Conservation (phyloP, 2,797 vertebrate genomes). For the Sebastes umbrosus region DNA sequence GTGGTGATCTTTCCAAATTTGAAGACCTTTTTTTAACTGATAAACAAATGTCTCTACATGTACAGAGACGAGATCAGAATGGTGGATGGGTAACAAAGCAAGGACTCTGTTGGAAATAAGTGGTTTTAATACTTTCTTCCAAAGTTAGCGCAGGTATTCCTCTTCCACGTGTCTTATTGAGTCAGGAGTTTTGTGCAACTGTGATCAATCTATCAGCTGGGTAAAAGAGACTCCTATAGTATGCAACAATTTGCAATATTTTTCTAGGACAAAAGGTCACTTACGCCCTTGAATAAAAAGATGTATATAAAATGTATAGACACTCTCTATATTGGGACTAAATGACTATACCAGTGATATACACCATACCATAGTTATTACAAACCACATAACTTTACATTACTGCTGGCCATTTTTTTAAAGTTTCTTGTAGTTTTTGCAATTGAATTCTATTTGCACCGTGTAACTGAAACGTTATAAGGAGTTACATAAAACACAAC, state of each 20-base stretch:
- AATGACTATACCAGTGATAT: background rate
- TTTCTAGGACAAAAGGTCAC: background rate
- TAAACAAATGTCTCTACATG: constrained; percentile 24
- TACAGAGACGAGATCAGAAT: background rate
- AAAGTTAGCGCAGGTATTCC: background rate
- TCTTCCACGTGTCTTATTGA: background rate
- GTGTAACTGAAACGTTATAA: background rate
- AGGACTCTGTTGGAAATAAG: background rate
- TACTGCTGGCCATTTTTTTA: background rate
- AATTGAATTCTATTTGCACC: background rate
- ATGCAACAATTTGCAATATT: background rate
- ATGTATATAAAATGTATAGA: background rate
- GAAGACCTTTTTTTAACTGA: constrained; percentile 24
- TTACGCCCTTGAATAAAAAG: background rate
- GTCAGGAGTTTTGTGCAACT: background rate
- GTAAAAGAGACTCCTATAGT: background rate
- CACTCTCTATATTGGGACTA: background rate
- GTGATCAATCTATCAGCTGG: background rate
- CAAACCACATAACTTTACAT: background rate
- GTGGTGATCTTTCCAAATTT: constrained; percentile 56
- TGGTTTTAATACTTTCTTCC: background rate
- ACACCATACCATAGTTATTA: background rate
- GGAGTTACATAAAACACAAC: background rate
- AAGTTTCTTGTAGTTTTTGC: background rate
- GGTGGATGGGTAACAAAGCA: background rate